Percentiles rank a stretch among this genome's conserved stretches.
These are phyloP conservation scores for Mus caroli DNA, from an alignment of 2,797 vertebrate genomes.

Conservation along the genomic window DNA sequence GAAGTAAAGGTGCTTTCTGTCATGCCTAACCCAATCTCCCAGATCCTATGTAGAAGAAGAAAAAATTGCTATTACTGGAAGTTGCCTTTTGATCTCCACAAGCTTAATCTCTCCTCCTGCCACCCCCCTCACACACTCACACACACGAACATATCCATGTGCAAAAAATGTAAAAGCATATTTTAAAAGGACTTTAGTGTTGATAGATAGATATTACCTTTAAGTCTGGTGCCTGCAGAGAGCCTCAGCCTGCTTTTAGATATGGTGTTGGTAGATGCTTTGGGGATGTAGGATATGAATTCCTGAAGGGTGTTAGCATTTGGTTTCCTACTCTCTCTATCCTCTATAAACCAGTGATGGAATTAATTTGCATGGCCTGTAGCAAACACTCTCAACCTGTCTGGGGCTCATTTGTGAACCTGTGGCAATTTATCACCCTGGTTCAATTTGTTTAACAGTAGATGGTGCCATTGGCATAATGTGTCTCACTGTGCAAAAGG, in stretches of 20 bases:
- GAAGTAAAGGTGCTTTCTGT: background rate
- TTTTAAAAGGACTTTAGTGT: background rate
- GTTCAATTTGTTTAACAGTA: slow-evolving; percentile 55
- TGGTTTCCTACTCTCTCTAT: background rate
- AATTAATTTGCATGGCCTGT: slow-evolving; percentile 44
- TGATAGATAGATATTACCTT: background rate
- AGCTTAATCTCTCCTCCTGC: too few relatives aligned
- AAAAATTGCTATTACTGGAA: background rate
- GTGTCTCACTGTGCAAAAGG: background rate
- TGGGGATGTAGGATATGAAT: background rate
- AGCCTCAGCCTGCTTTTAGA: background rate
- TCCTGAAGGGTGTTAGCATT: background rate
- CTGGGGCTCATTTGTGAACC: slow-evolving; percentile 51
- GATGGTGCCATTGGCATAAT: background rate
- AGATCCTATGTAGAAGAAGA: background rate
- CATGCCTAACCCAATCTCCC: background rate
- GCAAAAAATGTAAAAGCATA: background rate
- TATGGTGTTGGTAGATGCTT: background rate
- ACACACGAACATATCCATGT: background rate
- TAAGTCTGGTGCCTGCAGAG: background rate
- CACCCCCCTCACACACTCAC: background rate
- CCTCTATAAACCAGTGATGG: background rate
- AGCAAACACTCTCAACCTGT: slow-evolving; percentile 12
- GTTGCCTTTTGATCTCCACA: background rate
- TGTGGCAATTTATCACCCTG: slow-evolving; percentile 25